Evolutionary conservation across 1,140 invertebrate species (phyloP), one percentile per base, ranked within the genome.

Genomic region (Drosophila kanapiae): DNA sequence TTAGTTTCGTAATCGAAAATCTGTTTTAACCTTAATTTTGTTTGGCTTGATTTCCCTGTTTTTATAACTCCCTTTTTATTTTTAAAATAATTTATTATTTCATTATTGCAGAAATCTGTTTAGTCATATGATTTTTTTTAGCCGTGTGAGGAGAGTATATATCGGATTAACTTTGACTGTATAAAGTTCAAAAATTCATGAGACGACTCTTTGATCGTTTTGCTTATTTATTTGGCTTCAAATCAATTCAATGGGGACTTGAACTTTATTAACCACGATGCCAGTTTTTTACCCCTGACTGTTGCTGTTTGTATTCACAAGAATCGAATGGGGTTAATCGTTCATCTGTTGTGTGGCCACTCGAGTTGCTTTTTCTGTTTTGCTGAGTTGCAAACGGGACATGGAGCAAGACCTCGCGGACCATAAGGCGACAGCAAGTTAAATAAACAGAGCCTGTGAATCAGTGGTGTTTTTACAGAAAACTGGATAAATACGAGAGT

Each of bases 221-320:
- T 62, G 35, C 56, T 75, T 75, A 71, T 75, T 47, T 51, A 62
- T 64, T 64, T 43, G 49, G 10, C 42, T 75, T 59, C 70, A 63
- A 42, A 63, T 35, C 48, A 45, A 71, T 35, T 72, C 51, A 71
- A 72, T 72, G 35, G 40, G 16, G n/a, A n/a, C 33, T 61, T 35
- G 23, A 27, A 35, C 45, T 49, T 48, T 68, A 62, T 62, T 68
- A 61, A 68, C 45, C 57, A 27, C 57, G 33, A 6, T 61, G 64
- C 35, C 43, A 60, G 16, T 60, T 67, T 18, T 35, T 16, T 16
- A 37, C 60, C 18, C 60, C 18, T 14, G 51, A 23, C 33, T 37
- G 11, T 35, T 13, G 49, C 27, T 53, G 33, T 45, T 61, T 74
- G 47, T 74, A 60, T 74, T 74, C 38, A 29, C 45, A 60, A 74